Conservation (phyloP, 2,888 invertebrate species). For the Cephus rjabovi region DNA sequence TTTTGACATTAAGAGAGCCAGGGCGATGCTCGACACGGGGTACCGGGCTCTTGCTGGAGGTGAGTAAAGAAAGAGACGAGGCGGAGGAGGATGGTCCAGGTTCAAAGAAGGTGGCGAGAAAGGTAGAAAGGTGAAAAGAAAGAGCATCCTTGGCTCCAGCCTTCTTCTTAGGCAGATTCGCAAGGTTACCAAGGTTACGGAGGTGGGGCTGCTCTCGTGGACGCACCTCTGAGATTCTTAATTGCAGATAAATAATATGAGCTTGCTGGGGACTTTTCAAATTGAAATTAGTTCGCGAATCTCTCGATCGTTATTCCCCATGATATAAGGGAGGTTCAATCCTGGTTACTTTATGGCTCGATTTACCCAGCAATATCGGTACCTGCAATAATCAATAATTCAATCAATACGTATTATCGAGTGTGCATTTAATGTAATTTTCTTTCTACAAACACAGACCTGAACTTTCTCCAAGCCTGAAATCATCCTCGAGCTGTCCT, state of each 20-base stretch:
- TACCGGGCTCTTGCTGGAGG: conserved; percentile 23
- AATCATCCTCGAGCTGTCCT: too few relatives aligned
- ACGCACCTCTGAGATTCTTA: conserved; percentile 35
- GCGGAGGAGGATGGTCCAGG: conserved; percentile 10
- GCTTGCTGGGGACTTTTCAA: conserved; percentile 34
- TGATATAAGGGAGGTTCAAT: too few relatives aligned
- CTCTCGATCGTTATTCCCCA: too few relatives aligned
- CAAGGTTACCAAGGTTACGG: too few relatives aligned
- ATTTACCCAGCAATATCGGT: too few relatives aligned
- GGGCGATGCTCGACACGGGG: conserved; percentile 21
- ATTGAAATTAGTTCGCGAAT: conserved; percentile 31
- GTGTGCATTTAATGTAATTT: too few relatives aligned
- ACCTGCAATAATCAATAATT: too few relatives aligned
- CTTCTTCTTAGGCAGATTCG: conserved; percentile 15
- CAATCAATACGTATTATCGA: too few relatives aligned
- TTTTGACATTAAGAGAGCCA: conserved; percentile 51
- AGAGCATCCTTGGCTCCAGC: neutral
- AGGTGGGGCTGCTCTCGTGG: conserved; percentile 14
- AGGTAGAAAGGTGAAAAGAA: conserved; percentile 13
- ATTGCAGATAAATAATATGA: conserved; percentile 45
- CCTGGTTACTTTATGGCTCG: too few relatives aligned
- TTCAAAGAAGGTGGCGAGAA: conserved; percentile 21
- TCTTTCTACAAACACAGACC: too few relatives aligned
- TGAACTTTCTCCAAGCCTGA: too few relatives aligned
- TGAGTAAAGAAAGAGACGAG: conserved; percentile 26